Base-by-base conservation (phyloP, 2,113 vertebrate genomes). In the Bolborhynchus lineola region DNA sequence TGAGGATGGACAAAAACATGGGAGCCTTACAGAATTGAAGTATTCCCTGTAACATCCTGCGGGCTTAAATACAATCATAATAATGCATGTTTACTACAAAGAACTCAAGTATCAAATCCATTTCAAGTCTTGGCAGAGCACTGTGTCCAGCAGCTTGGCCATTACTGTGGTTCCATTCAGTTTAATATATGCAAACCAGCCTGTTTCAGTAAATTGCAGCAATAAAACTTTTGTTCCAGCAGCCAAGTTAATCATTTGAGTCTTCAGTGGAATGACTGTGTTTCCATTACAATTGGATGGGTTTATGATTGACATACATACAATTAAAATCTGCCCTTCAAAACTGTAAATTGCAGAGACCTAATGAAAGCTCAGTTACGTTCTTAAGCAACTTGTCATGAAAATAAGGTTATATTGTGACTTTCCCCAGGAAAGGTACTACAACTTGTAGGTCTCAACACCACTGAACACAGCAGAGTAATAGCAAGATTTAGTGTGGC, bases 201-300 rank as follows among this genome's bases (percentile, higher is more conserved):
- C 97, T 98, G 94, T 93, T 96, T 82, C 96, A 92, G 92, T 98
- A 97, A 97, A 98, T 97, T 96, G 93, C 88, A 82, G 95, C 97
- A 91, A 88, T 94, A 76, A 95, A 97, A 94, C 86, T 88, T 97
- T 35, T 63, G 77, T 97, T 97, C 60, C 55, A 87, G 82, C 57
- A 81, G 87, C 90, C 77, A 82, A 50, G 86, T 95, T 89, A 67
- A 90, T 96, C 13, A 82, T 86, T 82, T 92, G 97, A 96, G 71
- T 92, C 70, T 76, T 83, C 49, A 33, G 20, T 91, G 77, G 79
- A 86, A 76, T 83, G 90, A 28, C 72, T 90, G 25, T 91, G 86
- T 96, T 97, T 95, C 92, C 86, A 81, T 96, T 94, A 91, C 85
- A 89, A 21, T 96, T 77, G 86, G 72, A 92, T 71, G 81, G 57